Conservation (phyloP, 2,888 invertebrate genomes). For the Amorpha juglandis region DNA sequence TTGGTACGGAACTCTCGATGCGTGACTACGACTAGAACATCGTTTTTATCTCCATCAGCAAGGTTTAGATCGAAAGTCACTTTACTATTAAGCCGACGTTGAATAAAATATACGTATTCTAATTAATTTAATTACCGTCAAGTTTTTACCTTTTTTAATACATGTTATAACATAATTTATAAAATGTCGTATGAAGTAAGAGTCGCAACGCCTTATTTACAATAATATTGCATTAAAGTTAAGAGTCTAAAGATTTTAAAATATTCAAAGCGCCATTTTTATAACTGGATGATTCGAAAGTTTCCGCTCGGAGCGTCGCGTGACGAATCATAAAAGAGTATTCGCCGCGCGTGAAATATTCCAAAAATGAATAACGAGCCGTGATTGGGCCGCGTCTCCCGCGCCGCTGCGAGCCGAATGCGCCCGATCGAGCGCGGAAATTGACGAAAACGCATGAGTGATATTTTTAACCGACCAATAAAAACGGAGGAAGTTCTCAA, state of each 20-base stretch:
- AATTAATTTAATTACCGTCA: no score
- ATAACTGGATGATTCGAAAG: conserved; percentile 19
- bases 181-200: neutral
- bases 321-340: conserved; percentile 21
- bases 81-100: no score
- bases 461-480: neutral
- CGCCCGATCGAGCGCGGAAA: conserved; percentile 12
- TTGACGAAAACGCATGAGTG: conserved; percentile 5
- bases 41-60: no score
- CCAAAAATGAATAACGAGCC: conserved; percentile 9
- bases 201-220: neutral
- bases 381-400: conserved; percentile 10
- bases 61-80: no score
- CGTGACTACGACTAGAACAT: no score
- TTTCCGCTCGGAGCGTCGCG: conserved; percentile 21
- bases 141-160: neutral
- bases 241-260: neutral
- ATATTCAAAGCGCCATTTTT: conserved; percentile 4
- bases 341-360: conserved; percentile 19
- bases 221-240: neutral
- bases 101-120: no score
- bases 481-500: no score
- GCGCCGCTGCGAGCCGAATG: conserved; percentile 10
- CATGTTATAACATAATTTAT: neutral
- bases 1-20: no score